phyloP scores from a whole-genome alignment of 2,888 invertebrate species.

The Microplitis deprimator region DNA sequence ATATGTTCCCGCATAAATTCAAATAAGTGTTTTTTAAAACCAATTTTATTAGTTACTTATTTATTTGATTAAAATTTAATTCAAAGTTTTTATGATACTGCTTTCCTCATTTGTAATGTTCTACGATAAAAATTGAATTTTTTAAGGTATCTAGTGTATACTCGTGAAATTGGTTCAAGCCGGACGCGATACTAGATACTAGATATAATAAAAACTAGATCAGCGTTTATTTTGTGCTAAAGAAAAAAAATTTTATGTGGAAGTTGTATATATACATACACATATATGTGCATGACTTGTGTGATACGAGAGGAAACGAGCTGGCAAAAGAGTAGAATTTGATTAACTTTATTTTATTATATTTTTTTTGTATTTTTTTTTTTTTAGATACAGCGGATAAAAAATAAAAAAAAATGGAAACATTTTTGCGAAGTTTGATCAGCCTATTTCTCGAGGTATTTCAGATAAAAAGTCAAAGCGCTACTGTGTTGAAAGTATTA shows the following conservation, averaged over 20 bases:
- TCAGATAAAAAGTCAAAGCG: neutral
- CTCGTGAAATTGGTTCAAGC: conserved; percentile 17
- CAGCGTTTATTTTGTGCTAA: conserved; percentile 4
- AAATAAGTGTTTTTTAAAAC: too few species aligned
- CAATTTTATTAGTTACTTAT: neutral
- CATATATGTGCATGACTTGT: neutral
- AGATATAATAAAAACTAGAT: conserved; percentile 17
- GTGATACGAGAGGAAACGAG: conserved; percentile 7
- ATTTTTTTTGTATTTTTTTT: neutral
- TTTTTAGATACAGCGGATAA: neutral
- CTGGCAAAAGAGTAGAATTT: conserved; percentile 11
- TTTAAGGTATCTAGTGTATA: conserved; percentile 19
- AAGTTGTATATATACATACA: too few species aligned
- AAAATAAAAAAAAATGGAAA: neutral
- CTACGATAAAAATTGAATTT: conserved; percentile 3
- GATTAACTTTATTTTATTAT: conserved; percentile 24
- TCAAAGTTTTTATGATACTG: neutral
- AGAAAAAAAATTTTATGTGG: neutral
- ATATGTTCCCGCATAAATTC: too few species aligned
- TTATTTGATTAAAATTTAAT: neutral
- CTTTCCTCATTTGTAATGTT: neutral
- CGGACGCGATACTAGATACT: neutral
- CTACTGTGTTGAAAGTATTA: neutral
- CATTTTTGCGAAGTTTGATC: neutral
- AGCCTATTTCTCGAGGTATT: neutral